Evolutionary conservation across 2,797 vertebrate genomes (phyloP), one percentile per base, ranked within the genome.

Genomic region (Notolepis coatsorum): DNA sequence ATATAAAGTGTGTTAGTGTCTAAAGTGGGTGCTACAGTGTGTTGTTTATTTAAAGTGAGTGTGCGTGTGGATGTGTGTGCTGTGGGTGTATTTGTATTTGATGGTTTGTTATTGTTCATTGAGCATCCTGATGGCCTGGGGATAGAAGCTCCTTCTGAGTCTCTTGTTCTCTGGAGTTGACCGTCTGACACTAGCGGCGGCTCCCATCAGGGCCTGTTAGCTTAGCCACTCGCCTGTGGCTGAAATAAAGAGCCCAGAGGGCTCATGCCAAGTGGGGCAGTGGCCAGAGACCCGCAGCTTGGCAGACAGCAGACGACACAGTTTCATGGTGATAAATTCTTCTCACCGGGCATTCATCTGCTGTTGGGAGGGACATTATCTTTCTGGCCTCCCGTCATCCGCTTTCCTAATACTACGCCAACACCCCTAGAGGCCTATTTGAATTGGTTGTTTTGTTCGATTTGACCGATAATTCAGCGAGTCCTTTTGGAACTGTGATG

Each of bases 341-440:
- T 84, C 74, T 67, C 78, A 76, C 72, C 67, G 75, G 41, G 72
- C 75, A 72, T 65, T 54, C 51, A 71, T 71, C 74, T 78, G 65
- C 68, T 77, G 64, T 67, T 49, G 61, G n/a, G n/a, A n/a, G n/a
- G n/a, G 64, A 71, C 74, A 74, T 59, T 73, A 73, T 76, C 65
- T 73, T 62, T 45, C 58, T 48, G 52, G 52, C 61, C 61, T 69
- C 73, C 47, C n/a, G 61, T 65, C 65, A 62, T 70, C 45, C 45
- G 47, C 30, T 57, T 69, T 51, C 65, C 37, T 41, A 33, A 25
- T 49, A 51, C n/a, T 52, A 61, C 38, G 42, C 53, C 39, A 42
- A 37, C 50, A 42, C 31, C 28, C 18, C 31, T 35, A 24, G 4
- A 9, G 39, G 33, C 20, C 13, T 38, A 35, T 49, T 21, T 41